Evolutionary conservation across 2,113 vertebrate genomes (phyloP).

Genomic region (Ursus arctos): DNA sequence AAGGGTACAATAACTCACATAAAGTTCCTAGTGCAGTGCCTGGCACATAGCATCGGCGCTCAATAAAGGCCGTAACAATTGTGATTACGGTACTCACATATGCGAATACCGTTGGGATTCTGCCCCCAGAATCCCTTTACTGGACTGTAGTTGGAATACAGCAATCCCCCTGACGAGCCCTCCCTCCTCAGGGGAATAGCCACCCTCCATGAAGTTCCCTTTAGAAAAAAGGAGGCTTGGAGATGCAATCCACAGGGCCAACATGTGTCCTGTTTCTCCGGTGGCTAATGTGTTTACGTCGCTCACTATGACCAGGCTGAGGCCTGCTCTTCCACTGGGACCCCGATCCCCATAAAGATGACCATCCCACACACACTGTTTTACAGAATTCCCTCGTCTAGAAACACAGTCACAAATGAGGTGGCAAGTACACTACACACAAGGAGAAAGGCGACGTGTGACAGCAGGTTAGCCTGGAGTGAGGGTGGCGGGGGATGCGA

Average conservation of each 20-base stretch:
- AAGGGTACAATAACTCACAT: not conserved
- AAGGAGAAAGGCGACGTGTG: not conserved
- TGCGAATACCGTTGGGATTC: not conserved
- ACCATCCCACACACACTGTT: not conserved
- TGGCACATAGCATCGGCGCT: not conserved
- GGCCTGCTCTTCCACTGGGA: not conserved
- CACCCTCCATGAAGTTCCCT: not conserved
- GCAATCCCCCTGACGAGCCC: not conserved
- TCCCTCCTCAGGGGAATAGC: not conserved
- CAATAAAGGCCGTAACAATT: not conserved
- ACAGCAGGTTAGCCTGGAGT: not conserved
- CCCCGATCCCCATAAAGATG: not conserved
- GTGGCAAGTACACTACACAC: not conserved
- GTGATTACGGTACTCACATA: not conserved
- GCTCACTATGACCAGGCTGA: not conserved
- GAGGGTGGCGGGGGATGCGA: not conserved
- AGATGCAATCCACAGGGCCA: not conserved
- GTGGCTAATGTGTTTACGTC: not conserved
- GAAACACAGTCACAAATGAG: not conserved
- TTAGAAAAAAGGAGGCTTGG: not conserved
- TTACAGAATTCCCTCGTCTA: not conserved
- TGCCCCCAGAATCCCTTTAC: not conserved
- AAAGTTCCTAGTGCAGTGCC: not conserved
- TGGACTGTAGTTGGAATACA: not conserved
- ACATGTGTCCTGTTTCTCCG: not conserved